Base-by-base conservation (phyloP, 2,113 vertebrate genomes). In the Lampris megalopsis region DNA sequence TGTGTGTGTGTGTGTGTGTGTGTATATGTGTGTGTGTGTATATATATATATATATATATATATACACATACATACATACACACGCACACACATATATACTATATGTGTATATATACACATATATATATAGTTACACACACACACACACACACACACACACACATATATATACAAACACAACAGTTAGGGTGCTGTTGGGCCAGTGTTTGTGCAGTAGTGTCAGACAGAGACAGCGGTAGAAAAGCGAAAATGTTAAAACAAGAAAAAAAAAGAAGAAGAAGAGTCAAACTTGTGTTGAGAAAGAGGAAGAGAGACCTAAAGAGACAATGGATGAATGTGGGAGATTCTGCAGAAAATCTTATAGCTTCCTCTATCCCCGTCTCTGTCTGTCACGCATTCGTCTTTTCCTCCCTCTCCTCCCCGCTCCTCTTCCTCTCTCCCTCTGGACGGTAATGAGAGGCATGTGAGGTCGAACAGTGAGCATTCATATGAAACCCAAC, bases 371-470 rank as follows among this genome's bases (percentile, higher is more conserved):
- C 53, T 60, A 9, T 2, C n/a, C 3, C 41, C 37, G 3, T 49
- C 42, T 61, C 49, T 71, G 74, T 74, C 62, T 84, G 83, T 66
- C 80, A 58, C 63, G 24, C 54, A 72, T 75, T 54, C 64, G 73
- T 45, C 66, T 64, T 72, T 10, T 24, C 48, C 49, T 68, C 68
- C 69, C 56, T 66, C 43, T 43, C 52, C 2, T 56, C 61, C 43
- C 48, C 60, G 42, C 61, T 35, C 58, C 64, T 0, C 68, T 80
- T 69, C 41, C n/a, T 73, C 42, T 63, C 24, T 54, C 52, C 73
- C 72, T 63, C 63, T 48, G 60, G 81, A 77, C 54, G 63, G 74
- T 89, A 89, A 92, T 75, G 68, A 77, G 77, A 89, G 82, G 79
- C 82, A 90, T 86, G 83, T 89, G 91, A 86, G 78, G 63, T 73